Percentiles rank a stretch among this genome's conserved stretches.
Conservation (phyloP, 2,797 vertebrate genomes). For the Lophotriccus pileatus region DNA sequence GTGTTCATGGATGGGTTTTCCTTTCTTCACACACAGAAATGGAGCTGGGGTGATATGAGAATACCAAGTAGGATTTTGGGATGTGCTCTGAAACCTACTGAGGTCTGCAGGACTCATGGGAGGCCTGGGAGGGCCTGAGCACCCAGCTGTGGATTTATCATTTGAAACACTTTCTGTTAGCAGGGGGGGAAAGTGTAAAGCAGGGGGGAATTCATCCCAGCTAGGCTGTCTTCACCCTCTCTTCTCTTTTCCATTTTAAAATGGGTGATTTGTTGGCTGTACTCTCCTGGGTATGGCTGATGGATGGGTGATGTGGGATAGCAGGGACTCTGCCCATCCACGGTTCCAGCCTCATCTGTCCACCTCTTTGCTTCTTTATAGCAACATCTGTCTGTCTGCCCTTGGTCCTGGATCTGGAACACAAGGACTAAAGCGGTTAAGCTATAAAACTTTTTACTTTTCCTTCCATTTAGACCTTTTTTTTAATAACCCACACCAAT, state of each 20-base stretch:
- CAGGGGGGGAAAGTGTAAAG: rapidly evolving
- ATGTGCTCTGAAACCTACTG: neutral
- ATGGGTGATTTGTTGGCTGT: neutral
- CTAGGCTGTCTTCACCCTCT: no score
- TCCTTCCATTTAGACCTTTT: neutral
- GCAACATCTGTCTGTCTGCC: neutral
- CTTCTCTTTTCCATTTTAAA: neutral
- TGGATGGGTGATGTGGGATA: rapidly evolving
- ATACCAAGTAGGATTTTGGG: neutral
- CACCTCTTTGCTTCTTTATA: neutral
- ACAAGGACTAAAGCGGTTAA: neutral
- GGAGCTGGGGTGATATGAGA: neutral
- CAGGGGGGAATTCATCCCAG: neutral
- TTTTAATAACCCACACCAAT: neutral
- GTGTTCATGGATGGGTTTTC: neutral
- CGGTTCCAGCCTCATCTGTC: neutral
- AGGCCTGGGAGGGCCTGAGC: neutral
- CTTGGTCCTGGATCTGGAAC: neutral
- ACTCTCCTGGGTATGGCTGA: neutral
- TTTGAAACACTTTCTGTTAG: neutral
- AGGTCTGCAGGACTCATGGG: neutral
- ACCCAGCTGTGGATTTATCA: neutral
- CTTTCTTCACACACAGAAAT: neutral
- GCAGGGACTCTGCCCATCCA: neutral
- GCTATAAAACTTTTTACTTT: neutral